Evolutionary conservation across 2,797 vertebrate genomes (phyloP).

Genomic region (Sebastes steindachneri): DNA sequence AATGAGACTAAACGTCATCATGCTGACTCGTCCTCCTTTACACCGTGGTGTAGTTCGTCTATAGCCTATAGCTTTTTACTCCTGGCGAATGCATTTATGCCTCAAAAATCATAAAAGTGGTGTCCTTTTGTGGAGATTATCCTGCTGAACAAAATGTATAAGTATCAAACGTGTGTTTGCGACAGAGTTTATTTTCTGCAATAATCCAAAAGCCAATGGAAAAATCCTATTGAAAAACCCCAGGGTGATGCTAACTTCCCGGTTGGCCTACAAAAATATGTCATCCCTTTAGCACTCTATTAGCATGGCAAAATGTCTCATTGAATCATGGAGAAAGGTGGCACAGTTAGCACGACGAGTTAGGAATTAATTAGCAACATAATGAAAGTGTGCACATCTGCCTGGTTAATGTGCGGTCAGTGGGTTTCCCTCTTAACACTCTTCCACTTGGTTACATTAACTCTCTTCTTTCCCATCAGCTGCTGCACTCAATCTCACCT

Average conservation of each 20-base stretch:
- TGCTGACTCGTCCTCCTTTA: neutral
- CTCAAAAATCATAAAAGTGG: too few species aligned
- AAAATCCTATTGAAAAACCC: too few species aligned
- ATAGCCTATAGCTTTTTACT: neutral
- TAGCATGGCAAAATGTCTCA: conserved; percentile 80
- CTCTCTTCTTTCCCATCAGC: neutral
- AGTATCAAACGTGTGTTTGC: too few species aligned
- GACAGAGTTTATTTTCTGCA: too few species aligned
- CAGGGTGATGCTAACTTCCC: rapidly evolving
- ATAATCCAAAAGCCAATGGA: too few species aligned
- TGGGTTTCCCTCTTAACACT: conserved; percentile 72
- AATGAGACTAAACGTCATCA: neutral
- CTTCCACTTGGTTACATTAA: conserved; percentile 18
- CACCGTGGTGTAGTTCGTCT: neutral
- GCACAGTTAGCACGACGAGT: conserved; percentile 89
- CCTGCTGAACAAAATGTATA: too few species aligned
- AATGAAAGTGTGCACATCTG: conserved; percentile 87
- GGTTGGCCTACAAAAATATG: neutral
- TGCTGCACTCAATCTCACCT: conserved; percentile 13
- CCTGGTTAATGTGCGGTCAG: conserved; percentile 85
- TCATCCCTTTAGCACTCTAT: neutral
- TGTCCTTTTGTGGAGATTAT: too few species aligned
- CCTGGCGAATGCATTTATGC: neutral
- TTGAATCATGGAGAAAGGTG: conserved; percentile 85
- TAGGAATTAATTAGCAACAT: conserved; percentile 90